Percentiles rank a stretch among this genome's conserved stretches.
phyloP scores from a whole-genome alignment of 2,888 invertebrate species.

The Patella depressa region DNA sequence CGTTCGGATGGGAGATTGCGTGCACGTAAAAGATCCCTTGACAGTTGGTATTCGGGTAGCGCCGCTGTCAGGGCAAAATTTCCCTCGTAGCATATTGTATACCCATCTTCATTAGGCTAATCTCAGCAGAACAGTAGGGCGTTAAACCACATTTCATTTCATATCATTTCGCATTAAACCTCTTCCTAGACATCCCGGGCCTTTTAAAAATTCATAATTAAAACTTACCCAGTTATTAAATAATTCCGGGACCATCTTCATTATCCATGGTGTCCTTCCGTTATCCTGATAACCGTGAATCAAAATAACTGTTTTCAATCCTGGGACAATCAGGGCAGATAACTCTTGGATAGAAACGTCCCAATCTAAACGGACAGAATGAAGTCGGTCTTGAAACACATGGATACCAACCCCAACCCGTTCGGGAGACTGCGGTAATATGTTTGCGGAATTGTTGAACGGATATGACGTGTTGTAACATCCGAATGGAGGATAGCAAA shows the following conservation, averaged over 20 bases:
- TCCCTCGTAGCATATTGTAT: too few species aligned
- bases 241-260: conserved; percentile 15
- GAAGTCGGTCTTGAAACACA: neutral
- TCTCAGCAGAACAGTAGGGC: too few species aligned
- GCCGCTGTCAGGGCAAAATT: too few species aligned
- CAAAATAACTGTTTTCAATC: conserved; percentile 21
- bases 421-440: neutral
- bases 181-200: too few species aligned
- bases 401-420: neutral
- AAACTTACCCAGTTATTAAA: conserved; percentile 3
- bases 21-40: too few species aligned
- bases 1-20: too few species aligned
- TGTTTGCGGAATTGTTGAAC: neutral
- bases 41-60: too few species aligned
- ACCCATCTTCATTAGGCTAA: too few species aligned
- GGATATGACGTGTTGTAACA: neutral
- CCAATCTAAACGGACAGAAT: neutral
- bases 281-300: conserved; percentile 30
- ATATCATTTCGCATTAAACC: too few species aligned
- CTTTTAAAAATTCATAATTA: too few species aligned
- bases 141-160: too few species aligned
- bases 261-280: conserved; percentile 25
- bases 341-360: neutral
- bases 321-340: conserved; percentile 7
- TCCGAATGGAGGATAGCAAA: neutral